These are phyloP conservation scores for Masticophis lateralis DNA, from an alignment of 2,797 vertebrate genomes.

Conservation along the genomic window DNA sequence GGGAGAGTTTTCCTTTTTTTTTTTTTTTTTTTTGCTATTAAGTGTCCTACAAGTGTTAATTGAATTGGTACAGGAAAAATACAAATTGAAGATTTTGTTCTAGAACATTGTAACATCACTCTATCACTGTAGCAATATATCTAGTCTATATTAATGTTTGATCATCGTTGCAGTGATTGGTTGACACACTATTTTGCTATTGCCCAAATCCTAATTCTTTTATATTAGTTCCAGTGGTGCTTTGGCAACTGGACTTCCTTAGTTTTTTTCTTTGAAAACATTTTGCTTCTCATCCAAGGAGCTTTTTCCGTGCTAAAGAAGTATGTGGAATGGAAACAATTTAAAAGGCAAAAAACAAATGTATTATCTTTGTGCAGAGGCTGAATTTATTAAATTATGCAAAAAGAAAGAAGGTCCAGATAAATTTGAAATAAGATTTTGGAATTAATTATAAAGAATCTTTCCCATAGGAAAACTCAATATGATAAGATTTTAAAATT, in stretches of 20 bases:
- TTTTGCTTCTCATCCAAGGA: not conserved
- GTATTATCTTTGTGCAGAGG: not conserved
- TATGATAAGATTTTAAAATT: not conserved
- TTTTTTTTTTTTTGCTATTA: not conserved
- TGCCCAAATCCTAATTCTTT: not conserved
- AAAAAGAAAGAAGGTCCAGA: not conserved
- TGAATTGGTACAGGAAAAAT: too few relatives aligned
- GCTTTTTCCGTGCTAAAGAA: not conserved
- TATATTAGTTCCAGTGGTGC: not conserved
- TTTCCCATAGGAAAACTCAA: not conserved
- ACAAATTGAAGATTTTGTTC: not conserved
- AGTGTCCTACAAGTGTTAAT: not conserved
- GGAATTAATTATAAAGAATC: not conserved
- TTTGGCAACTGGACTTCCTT: not conserved
- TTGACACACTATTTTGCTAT: not conserved
- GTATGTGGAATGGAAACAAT: not conserved
- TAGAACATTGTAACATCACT: not conserved
- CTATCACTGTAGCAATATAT: not conserved
- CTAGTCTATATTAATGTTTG: not conserved
- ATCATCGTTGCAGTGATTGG: not conserved
- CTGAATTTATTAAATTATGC: not conserved
- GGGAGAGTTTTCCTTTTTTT: not conserved
- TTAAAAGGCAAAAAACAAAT: not conserved
- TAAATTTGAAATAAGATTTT: not conserved
- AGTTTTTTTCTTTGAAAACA: not conserved